Conservation (phyloP, 2,113 vertebrate genomes). For the Dicentrarchus labrax region DNA sequence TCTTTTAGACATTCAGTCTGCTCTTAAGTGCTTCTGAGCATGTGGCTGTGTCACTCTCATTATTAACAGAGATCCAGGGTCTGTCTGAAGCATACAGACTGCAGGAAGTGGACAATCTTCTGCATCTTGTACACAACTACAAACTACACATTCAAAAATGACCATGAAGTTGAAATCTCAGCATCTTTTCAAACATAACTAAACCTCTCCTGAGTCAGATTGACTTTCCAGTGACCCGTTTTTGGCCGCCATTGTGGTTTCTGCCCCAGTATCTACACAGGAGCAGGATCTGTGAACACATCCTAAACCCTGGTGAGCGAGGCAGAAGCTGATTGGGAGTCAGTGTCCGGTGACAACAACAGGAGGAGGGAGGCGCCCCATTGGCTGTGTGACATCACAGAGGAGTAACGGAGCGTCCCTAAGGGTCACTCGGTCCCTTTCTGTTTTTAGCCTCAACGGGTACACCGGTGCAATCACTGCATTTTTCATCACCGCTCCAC, state of each 20-base stretch:
- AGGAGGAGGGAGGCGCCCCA: not conserved
- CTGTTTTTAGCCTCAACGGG: slow-evolving; percentile 58
- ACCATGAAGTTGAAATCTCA: not conserved
- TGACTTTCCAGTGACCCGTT: not conserved
- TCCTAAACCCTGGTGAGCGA: not conserved
- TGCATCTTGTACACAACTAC: not conserved
- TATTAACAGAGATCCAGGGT: not conserved
- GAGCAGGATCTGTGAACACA: not conserved
- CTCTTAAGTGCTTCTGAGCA: slow-evolving; percentile 47
- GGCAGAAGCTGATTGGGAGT: slow-evolving; percentile 8
- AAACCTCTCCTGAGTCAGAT: not conserved
- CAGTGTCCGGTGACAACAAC: slow-evolving; percentile 45
- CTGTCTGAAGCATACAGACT: not conserved
- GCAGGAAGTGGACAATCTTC: not conserved
- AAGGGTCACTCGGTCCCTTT: slow-evolving; percentile 1
- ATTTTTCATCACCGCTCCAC: slow-evolving; percentile 40
- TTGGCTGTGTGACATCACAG: slow-evolving; percentile 50
- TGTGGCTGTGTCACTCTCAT: slow-evolving; percentile 28
- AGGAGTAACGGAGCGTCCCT: slow-evolving; percentile 26
- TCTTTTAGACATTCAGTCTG: slow-evolving; percentile 52
- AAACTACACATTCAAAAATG: not conserved
- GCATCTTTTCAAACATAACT: not conserved
- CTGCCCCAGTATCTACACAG: not conserved
- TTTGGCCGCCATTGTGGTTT: not conserved
- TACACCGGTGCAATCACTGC: slow-evolving; percentile 20